Conservation (phyloP, 2,888 invertebrate genomes). For the Cenopis cana region DNA sequence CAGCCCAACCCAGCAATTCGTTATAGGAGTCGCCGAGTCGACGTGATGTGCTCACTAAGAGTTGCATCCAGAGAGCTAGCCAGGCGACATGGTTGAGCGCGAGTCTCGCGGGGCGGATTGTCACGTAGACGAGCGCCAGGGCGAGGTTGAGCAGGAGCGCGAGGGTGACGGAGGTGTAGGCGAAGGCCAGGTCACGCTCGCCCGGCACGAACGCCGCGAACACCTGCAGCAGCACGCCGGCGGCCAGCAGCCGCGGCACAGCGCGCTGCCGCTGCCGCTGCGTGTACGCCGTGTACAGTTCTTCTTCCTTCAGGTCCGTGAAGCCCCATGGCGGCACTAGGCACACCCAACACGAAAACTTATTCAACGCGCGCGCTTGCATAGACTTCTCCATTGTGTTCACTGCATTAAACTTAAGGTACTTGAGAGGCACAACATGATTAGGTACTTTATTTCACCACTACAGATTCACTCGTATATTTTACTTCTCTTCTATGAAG, state of each 20-base stretch:
- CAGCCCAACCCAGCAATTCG: constrained; percentile 90
- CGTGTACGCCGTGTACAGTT: constrained; percentile 72
- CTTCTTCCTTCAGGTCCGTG: constrained; percentile 70
- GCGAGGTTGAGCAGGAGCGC: constrained; percentile 61
- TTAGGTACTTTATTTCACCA: constrained; percentile 16
- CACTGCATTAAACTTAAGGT: constrained; percentile 34
- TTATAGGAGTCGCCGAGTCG: constrained; percentile 77
- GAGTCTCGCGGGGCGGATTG: constrained; percentile 70
- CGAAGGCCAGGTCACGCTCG: constrained; percentile 66
- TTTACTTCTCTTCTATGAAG: constrained; percentile 14
- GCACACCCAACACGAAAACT: constrained; percentile 61
- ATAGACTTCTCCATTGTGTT: constrained; percentile 69
- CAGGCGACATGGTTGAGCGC: constrained; percentile 88
- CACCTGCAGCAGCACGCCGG: constrained; percentile 69
- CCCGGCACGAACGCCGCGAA: constrained; percentile 74
- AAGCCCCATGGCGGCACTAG: constrained; percentile 75
- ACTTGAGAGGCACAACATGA: constrained; percentile 37
- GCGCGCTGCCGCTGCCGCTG: constrained; percentile 73
- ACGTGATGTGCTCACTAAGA: constrained; percentile 76
- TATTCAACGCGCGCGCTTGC: constrained; percentile 59
- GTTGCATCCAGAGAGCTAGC: constrained; percentile 83
- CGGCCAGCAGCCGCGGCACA: constrained; percentile 69
- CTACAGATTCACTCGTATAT: constrained; percentile 19
- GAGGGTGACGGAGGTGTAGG: constrained; percentile 63
- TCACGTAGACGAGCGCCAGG: constrained; percentile 61